Percentiles rank a stretch among this genome's conserved stretches.
These are phyloP conservation scores for Halictus rubicundus DNA, from an alignment of 1,140 invertebrate genomes.

Conservation along the genomic window DNA sequence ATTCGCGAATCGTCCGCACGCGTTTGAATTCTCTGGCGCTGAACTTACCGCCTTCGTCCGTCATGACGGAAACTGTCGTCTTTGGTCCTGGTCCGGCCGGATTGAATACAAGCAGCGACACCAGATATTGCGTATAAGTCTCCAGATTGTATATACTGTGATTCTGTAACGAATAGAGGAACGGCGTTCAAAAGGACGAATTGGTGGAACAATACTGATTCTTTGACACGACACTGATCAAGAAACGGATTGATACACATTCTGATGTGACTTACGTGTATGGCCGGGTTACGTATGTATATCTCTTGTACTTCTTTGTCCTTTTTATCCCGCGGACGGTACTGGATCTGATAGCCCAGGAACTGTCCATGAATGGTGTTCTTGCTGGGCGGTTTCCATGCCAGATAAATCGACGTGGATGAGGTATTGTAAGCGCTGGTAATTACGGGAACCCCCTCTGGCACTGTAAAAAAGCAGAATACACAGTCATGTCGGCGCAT, in stretches of 20 bases:
- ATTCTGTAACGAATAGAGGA: constrained; percentile 80
- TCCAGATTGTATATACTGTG: constrained; percentile 86
- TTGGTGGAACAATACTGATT: not conserved
- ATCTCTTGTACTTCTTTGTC: constrained; percentile 84
- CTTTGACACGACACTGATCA: not conserved
- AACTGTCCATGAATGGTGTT: constrained; percentile 90
- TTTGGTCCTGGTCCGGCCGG: constrained; percentile 87
- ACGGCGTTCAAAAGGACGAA: not conserved
- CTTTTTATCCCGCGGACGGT: constrained; percentile 83
- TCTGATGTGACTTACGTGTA: constrained; percentile 81
- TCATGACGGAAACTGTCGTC: constrained; percentile 88
- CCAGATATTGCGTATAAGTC: constrained; percentile 88
- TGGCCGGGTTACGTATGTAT: constrained; percentile 85
- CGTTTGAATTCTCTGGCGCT: too few relatives aligned
- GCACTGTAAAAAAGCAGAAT: constrained; percentile 80
- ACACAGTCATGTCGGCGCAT: not conserved
- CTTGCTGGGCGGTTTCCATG: constrained; percentile 86
- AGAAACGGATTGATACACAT: not conserved
- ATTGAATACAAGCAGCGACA: constrained; percentile 89
- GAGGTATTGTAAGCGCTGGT: constrained; percentile 87
- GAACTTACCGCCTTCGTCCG: constrained; percentile 89
- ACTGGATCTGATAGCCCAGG: constrained; percentile 87
- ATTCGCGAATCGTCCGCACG: not conserved
- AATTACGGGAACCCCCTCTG: constrained; percentile 87
- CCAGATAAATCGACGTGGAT: constrained; percentile 85